Base-by-base conservation (phyloP, 2,888 invertebrate genomes). In the Drosophila prolongata region DNA sequence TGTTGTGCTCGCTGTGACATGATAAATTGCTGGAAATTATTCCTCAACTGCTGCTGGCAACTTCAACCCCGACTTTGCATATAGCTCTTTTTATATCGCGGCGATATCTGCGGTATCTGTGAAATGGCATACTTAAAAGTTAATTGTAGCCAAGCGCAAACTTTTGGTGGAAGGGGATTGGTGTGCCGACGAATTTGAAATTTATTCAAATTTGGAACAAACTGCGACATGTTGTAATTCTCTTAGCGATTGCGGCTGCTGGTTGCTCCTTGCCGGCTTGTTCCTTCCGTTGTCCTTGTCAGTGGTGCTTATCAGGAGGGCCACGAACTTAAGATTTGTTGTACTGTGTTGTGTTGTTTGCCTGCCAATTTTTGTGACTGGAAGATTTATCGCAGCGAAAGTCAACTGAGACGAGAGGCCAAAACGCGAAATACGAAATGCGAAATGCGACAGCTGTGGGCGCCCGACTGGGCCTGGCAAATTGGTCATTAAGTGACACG, bases 21-120 rank as follows among this genome's bases (percentile, higher is more conserved):
- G 91, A 90, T 90, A 90, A 91, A 90, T 90, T 89, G 77, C 86
- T 76, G 70, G 77, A 81, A 81, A 89, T 83, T 88, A 89, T 85
- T 90, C 76, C 68, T 57, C 66, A 83, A 72, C 87, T 65, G 50
- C 65, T 67, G 66, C 62, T 55, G 35, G 54, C 54, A 38, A 47
- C 40, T 42, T 50, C 38, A 4, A 76, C 52, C 74, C 66, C 74
- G 27, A 49, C 42, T 40, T 47, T 42, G 46, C 47, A 47, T 78
- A 79, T 27, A 62, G 55, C 49, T 37, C 49, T 37, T 50, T 68
- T 50, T 67, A 77, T 88, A 87, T 78, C 76, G 71, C 68, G 40
- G 34, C 72, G 42, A 77, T 84, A 89, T 89, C 89, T 74, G 89
- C 73, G 87, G 76, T 90, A 81, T 81, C 79, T 80, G 78, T 71